Evolutionary conservation across 2,888 invertebrate genomes (phyloP).

Genomic region (Andrena minutula): DNA sequence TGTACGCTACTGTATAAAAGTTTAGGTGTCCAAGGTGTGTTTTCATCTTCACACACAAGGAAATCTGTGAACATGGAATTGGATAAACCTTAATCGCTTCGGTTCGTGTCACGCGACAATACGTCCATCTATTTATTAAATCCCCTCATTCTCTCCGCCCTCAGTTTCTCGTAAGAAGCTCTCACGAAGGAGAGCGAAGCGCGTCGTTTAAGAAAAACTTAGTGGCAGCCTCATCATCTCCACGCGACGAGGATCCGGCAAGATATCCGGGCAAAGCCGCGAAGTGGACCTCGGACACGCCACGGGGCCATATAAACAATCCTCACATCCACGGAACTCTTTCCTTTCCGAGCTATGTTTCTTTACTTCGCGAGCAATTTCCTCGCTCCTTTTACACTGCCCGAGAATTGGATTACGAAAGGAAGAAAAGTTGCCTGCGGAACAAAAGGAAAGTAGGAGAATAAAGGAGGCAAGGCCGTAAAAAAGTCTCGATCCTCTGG

Average conservation of each 20-base stretch:
- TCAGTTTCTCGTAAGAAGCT: not conserved
- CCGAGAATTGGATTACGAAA: conserved; percentile 79
- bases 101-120: conserved; percentile 50
- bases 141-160: conserved; percentile 4
- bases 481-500: conserved; percentile 21
- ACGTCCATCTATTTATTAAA: conserved; percentile 40
- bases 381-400: conserved; percentile 55
- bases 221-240: conserved; percentile 41
- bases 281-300: conserved; percentile 73
- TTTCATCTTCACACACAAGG: not conserved
- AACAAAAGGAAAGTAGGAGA: conserved; percentile 44
- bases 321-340: conserved; percentile 54
- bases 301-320: conserved; percentile 65
- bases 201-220: conserved; percentile 49
- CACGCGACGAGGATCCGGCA: conserved; percentile 17
- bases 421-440: conserved; percentile 73
- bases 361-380: conserved; percentile 53
- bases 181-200: conserved; percentile 17
- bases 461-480: conserved; percentile 34
- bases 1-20: too few species aligned
- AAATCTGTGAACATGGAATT: not conserved
- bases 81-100: conserved; percentile 1
- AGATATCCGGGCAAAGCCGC: conserved; percentile 37
- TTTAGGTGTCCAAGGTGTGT: not conserved
- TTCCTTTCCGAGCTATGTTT: conserved; percentile 60